Conservation (phyloP, 2,113 vertebrate genomes). For the Epinephelus cyanopodus region DNA sequence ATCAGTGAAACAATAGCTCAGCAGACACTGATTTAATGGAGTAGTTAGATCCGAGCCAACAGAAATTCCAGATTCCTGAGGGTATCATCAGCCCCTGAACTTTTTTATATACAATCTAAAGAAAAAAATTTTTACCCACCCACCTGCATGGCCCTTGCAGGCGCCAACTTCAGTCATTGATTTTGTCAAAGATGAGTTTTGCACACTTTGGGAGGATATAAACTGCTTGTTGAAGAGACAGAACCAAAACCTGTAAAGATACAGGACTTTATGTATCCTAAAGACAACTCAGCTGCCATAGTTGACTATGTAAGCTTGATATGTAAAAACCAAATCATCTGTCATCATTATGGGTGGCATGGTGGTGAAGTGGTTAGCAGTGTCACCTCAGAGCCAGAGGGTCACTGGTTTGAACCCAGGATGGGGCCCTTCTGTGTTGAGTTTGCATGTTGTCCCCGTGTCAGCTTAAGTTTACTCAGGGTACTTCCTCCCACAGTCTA, state of each 20-base stretch:
- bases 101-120: slow-evolving; percentile 15
- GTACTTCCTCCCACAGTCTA: no score
- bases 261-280: neutral
- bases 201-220: neutral
- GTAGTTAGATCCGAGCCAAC: neutral
- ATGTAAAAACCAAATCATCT: neutral
- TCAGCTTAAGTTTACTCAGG: no score
- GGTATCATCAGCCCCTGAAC: neutral
- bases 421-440: no score
- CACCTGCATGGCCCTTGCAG: neutral
- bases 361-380: no score
- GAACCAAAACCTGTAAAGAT: neutral
- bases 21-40: slow-evolving; percentile 13
- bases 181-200: neutral
- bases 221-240: neutral
- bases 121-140: neutral
- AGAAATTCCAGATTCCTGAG: slow-evolving; percentile 12
- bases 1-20: slow-evolving; percentile 63
- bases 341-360: neutral
- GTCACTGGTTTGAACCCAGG: no score
- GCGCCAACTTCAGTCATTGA: neutral
- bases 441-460: no score
- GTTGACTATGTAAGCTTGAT: neutral
- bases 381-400: no score
- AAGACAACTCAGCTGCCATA: neutral